Base-by-base conservation (phyloP, 2,797 vertebrate genomes). In the Premnoplex brunnescens region DNA sequence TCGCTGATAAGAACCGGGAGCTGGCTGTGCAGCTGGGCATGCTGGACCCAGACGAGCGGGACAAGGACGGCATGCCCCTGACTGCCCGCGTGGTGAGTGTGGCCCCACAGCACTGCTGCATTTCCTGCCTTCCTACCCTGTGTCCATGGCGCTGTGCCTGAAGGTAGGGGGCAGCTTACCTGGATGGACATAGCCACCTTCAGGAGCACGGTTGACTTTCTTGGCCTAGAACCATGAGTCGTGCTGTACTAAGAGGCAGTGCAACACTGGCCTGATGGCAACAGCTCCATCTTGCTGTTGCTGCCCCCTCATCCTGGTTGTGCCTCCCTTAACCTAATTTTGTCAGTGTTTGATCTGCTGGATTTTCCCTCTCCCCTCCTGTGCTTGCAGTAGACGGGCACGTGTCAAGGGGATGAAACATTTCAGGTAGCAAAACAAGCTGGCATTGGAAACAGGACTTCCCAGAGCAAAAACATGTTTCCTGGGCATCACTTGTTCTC, bases 1-100 rank as follows among this genome's bases (percentile, higher is more conserved):
- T 99, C 7, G 99, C 99, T 5, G 99, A 99, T 49, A 96, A 98
- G 13, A 98, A 98, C 62, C 97, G 99, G 80, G 98, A 98, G 88
- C 98, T 99, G 39, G 97, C 99, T 0, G 91, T 99, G 62, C 96
- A 98, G 93, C 91, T 99, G 88, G 99, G 99, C 64, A 99, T 99
- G 99, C 97, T 99, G 97, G 99, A 99, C 97, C 99, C 99, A 0
- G 99, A 99, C 4, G 99, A 99, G 98, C 97, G 48, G 75, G 99
- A 99, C 90, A 98, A 98, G 81, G 98, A 98, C 0, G 99, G 99
- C 52, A 84, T 99, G 41, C 99, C 99, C 5, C 98, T 99, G 94
- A 99, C 99, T 0, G 99, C 99, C 12, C 99, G 99, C 1, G 99
- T 99, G 96, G 99, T 99, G 96, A 98, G 99, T 97, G 41, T 58